A percentile compares a stretch with the other conserved stretches of the same genome.
Conservation (phyloP, 2,797 vertebrate genomes). For the Apodemus agrarius region DNA sequence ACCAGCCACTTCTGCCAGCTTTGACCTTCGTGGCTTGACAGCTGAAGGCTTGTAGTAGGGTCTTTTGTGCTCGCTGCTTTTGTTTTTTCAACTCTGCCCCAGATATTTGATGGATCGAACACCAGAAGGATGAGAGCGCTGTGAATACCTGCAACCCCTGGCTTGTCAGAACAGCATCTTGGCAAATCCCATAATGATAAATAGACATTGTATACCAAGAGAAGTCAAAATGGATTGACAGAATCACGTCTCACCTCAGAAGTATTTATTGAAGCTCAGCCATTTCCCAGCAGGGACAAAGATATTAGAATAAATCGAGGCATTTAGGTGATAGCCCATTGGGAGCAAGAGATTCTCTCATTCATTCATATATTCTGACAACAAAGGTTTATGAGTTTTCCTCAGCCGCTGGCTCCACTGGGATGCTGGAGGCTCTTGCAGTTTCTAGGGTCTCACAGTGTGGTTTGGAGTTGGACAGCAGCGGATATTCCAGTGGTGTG, state of each 20-base stretch:
- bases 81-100: slow-evolving; percentile 14
- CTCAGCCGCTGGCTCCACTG: neutral
- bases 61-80: slow-evolving; percentile 60
- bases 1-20: slow-evolving; percentile 78
- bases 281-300: neutral
- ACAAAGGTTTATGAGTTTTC: neutral
- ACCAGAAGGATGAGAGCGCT: slow-evolving; percentile 39
- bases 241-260: slow-evolving; percentile 10
- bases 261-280: neutral
- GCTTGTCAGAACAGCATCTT: slow-evolving; percentile 68
- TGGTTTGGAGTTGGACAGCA: neutral
- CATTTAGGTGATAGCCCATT: neutral
- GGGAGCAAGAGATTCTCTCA: neutral
- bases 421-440: neutral
- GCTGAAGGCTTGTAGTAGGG: slow-evolving; percentile 73
- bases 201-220: slow-evolving; percentile 42
- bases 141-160: slow-evolving; percentile 59
- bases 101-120: slow-evolving; percentile 41
- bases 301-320: neutral
- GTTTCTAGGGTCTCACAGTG: neutral
- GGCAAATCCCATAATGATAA: slow-evolving; percentile 65
- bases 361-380: neutral
- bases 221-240: slow-evolving; percentile 52
- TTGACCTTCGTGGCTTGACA: slow-evolving; percentile 84
- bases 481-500: neutral